A percentile compares a stretch with the other conserved stretches of the same genome.
phyloP scores from a whole-genome alignment of 2,888 invertebrate species.

The Plutella xylostella region DNA sequence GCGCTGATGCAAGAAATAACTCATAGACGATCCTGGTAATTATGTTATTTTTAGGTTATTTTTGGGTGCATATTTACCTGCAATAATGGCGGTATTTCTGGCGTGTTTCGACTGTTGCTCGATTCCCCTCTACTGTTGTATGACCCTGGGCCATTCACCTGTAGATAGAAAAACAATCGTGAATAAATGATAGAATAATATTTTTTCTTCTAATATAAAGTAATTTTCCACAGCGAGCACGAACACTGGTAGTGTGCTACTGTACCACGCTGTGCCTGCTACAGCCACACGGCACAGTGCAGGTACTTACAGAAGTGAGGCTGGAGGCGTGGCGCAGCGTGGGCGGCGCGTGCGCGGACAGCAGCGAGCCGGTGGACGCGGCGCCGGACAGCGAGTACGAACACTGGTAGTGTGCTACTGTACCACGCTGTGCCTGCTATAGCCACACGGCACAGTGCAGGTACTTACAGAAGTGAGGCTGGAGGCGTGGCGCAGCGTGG shows the following conservation, averaged over 20 bases:
- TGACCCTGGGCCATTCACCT: slow-evolving; percentile 63
- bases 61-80: slow-evolving; percentile 60
- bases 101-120: slow-evolving; percentile 54
- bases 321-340: slow-evolving; percentile 61
- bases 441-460: background rate
- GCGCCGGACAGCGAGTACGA: slow-evolving; percentile 87
- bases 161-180: slow-evolving; percentile 8
- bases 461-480: slow-evolving; percentile 56
- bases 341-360: slow-evolving; percentile 51
- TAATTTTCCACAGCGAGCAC: too few relatives aligned
- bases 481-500: slow-evolving; percentile 59
- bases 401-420: too few relatives aligned
- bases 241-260: too few relatives aligned
- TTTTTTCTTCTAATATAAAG: too few relatives aligned
- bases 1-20: too few relatives aligned
- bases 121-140: slow-evolving; percentile 57
- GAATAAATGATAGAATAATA: too few relatives aligned
- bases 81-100: slow-evolving; percentile 75
- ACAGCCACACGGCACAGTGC: too few relatives aligned
- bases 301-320: too few relatives aligned
- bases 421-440: too few relatives aligned
- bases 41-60: slow-evolving; percentile 2
- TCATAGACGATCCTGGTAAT: too few relatives aligned
- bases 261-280: too few relatives aligned
- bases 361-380: slow-evolving; percentile 66